Conservation (phyloP, 2,888 invertebrate genomes). For the Xiphydria camelus region DNA sequence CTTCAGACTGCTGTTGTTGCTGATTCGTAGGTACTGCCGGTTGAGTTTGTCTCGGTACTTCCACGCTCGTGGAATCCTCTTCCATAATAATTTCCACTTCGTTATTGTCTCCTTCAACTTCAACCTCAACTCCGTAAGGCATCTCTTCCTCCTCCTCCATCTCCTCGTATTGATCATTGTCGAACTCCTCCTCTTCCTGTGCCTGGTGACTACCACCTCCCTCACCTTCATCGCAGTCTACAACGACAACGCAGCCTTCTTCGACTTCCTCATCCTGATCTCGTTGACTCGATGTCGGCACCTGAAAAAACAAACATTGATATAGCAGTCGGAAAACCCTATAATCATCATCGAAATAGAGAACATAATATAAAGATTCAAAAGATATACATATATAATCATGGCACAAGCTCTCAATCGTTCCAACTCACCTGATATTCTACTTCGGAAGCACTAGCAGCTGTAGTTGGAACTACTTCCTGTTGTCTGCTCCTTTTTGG, state of each 20-base stretch:
- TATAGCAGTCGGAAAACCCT: too few relatives aligned
- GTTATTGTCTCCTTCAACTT: conserved; percentile 65
- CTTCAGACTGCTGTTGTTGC: conserved; percentile 67
- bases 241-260: conserved; percentile 77
- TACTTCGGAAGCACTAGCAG: conserved; percentile 51
- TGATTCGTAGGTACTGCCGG: conserved; percentile 58
- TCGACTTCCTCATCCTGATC: conserved; percentile 70
- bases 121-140: conserved; percentile 52
- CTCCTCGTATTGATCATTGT: conserved; percentile 60
- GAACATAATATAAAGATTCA: background rate
- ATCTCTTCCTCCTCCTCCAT: conserved; percentile 55
- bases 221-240: conserved; percentile 80
- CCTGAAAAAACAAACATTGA: conserved; percentile 59
- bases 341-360: conserved; percentile 7
- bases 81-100: conserved; percentile 66
- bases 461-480: conserved; percentile 42
- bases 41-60: conserved; percentile 65
- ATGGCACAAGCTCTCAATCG: background rate
- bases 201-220: conserved; percentile 57
- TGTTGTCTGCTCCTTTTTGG: conserved; percentile 46
- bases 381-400: conserved; percentile 15
- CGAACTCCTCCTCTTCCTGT: conserved; percentile 59
- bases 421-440: conserved; percentile 48
- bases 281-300: conserved; percentile 84
- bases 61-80: conserved; percentile 62